phyloP scores from a whole-genome alignment of 2,888 invertebrate species.

The Neria commutata region DNA sequence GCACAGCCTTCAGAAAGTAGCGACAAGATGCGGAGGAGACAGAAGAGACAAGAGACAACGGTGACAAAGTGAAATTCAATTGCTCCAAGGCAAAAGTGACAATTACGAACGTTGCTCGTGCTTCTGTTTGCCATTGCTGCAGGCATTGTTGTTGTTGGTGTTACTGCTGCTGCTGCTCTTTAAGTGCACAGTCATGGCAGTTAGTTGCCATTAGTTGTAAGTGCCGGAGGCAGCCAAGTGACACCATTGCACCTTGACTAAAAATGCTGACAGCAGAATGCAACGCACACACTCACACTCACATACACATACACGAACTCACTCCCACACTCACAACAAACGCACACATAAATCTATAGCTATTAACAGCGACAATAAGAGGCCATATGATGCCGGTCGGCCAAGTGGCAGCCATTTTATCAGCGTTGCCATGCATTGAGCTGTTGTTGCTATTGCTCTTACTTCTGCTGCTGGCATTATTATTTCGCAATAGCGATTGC shows the following conservation, averaged over 20 bases:
- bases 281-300: not conserved
- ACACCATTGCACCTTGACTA: not conserved
- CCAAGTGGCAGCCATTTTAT: too few species aligned
- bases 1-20: too few species aligned
- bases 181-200: not conserved
- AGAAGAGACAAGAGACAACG: not conserved
- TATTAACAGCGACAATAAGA: too few species aligned
- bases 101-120: conserved; percentile 8
- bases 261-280: not conserved
- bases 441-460: not conserved
- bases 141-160: conserved; percentile 7
- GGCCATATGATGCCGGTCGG: too few species aligned
- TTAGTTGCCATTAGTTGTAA: conserved; percentile 2
- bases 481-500: not conserved
- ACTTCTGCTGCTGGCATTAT: not conserved
- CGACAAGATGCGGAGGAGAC: too few species aligned
- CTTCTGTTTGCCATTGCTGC: conserved; percentile 8
- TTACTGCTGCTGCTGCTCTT: conserved; percentile 3
- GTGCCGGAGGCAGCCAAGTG: not conserved
- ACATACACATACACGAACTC: not conserved
- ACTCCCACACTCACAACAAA: too few species aligned
- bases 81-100: conserved; percentile 16
- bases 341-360: too few species aligned
- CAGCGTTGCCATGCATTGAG: too few species aligned
- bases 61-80: conserved; percentile 26